Evolutionary conservation across 1,140 invertebrate species (phyloP), one percentile per base, ranked within the genome.

Genomic region (Papilio aristodemus): DNA sequence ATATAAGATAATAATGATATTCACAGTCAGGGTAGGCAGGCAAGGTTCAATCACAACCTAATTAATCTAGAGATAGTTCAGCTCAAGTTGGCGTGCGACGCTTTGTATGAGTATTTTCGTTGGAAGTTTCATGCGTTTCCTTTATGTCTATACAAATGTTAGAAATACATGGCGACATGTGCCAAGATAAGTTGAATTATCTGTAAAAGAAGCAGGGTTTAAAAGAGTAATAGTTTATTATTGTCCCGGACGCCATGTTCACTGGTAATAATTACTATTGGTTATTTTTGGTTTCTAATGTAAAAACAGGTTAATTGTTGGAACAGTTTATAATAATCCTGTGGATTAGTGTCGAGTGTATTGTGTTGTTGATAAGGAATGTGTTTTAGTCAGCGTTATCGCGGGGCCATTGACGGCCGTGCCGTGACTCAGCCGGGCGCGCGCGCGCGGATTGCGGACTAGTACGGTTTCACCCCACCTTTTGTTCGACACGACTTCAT

Each of bases 371-470:
- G 46, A 54, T 54, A 54, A 54, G 19, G 19, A 54, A 9, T 0
- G 10, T 11, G 46, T 25, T 25, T 11, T 11, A 25, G 46, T 54
- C 22, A 22, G 46, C 10, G 46, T 54, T 50, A 54, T 54, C 46
- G 46, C 46, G 46, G 17, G 46, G 46, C 19, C 46, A 54, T 54
- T 54, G 46, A 54, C 46, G 19, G 46, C 10, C 11, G 46, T 54
- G 46, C n/a, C n/a, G 46, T 54, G 46, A 54, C 8, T 54, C 46
- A 54, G 27, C n/a, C n/a, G n/a, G n/a, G n/a, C 27, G 27, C 27
- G 2, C 6, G 2, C 27, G 6, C 27, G 27, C 2, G 27, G 46
- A 54, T 54, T 54, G 46, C 11, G 19, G 22, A 54, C 46, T 54
- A 19, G 46, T 54, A 54, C 19, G 46, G 46, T 54, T 54, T 54